Evolutionary conservation across 2,113 vertebrate genomes (phyloP).

Genomic region (Oreamnos americanus): DNA sequence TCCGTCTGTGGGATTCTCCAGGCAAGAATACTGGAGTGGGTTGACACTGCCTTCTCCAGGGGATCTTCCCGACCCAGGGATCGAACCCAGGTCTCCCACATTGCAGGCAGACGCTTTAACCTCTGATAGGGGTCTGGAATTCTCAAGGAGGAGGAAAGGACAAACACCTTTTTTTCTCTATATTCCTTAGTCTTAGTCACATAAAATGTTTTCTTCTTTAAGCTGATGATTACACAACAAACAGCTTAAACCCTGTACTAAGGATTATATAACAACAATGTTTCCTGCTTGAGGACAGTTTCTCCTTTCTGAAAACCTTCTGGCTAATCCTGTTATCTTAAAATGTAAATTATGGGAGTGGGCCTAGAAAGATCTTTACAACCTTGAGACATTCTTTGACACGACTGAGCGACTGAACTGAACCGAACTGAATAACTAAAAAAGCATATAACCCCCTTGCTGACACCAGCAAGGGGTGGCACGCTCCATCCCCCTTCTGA

Average conservation of each 20-base stretch:
- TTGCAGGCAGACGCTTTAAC: too few relatives aligned
- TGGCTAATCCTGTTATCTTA: neutral
- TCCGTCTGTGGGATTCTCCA: too few relatives aligned
- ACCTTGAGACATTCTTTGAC: neutral
- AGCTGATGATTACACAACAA: neutral
- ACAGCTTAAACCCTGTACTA: neutral
- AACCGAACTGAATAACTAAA: neutral
- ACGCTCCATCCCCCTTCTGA: neutral
- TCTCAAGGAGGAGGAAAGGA: neutral
- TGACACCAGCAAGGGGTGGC: neutral
- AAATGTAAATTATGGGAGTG: neutral
- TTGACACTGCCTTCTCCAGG: too few relatives aligned
- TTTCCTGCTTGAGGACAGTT: neutral
- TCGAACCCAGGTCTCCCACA: too few relatives aligned
- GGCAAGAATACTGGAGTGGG: too few relatives aligned
- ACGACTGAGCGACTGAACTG: too few relatives aligned
- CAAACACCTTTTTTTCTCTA: neutral
- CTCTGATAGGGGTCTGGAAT: neutral
- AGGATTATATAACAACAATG: neutral
- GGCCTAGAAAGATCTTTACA: neutral
- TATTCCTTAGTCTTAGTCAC: neutral
- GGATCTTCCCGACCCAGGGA: too few relatives aligned
- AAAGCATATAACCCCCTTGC: neutral
- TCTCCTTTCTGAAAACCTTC: neutral
- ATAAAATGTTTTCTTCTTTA: neutral